Percentiles rank a stretch among this genome's conserved stretches.
These are phyloP conservation scores for Parazoanthus darwini DNA, from an alignment of 92 coral and sea anemone genomes.

Conservation along the genomic window DNA sequence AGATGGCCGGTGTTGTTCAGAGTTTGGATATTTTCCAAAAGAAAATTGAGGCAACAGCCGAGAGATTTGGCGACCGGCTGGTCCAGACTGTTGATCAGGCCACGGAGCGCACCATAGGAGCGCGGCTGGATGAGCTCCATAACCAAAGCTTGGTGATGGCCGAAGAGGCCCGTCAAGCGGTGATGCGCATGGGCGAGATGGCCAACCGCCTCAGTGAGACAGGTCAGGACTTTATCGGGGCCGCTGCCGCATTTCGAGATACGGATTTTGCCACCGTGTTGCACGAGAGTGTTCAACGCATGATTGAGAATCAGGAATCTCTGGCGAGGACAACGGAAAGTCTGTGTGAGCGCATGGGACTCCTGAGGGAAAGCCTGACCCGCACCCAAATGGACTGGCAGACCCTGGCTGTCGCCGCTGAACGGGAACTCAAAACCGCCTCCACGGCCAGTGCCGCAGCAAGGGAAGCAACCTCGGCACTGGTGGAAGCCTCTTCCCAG, in stretches of 20 bases:
- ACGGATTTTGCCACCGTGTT: too few relatives aligned
- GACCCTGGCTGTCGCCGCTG: conserved; percentile 13
- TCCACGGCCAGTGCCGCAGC: conserved; percentile 13
- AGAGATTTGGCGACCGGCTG: too few relatives aligned
- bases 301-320: too few relatives aligned
- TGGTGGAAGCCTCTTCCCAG: conserved; percentile 11
- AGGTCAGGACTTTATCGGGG: conserved; percentile 10
- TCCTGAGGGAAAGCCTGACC: too few relatives aligned
- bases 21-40: too few relatives aligned
- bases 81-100: too few relatives aligned
- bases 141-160: conserved; percentile 9
- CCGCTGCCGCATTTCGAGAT: conserved; percentile 6
- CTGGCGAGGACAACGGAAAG: too few relatives aligned
- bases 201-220: conserved; percentile 11
- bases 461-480: conserved; percentile 11
- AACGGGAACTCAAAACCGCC: conserved; percentile 10
- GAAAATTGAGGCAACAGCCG: too few relatives aligned
- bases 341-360: too few relatives aligned
- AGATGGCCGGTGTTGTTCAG: too few relatives aligned
- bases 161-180: conserved; percentile 12
- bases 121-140: neutral
- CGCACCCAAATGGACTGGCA: conserved; percentile 2
- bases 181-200: conserved; percentile 11
- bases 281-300: too few relatives aligned
- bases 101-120: too few relatives aligned